Base-by-base conservation (phyloP, 2,797 vertebrate genomes). In the Cuculus canorus region DNA sequence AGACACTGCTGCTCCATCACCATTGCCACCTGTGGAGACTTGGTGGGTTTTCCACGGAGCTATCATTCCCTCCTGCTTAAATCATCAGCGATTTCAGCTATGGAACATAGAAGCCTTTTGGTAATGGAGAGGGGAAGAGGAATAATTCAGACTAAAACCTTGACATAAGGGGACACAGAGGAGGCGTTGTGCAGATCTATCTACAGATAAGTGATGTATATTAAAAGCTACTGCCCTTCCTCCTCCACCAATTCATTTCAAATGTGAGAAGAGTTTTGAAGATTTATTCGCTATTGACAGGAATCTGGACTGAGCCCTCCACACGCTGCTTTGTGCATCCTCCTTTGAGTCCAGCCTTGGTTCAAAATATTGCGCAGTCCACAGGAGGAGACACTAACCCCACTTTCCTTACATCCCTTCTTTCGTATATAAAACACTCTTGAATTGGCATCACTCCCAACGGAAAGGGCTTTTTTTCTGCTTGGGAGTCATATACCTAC, bases 161-260 rank as follows among this genome's bases (percentile, higher is more conserved):
- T 77, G 61, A 90, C n/a, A 65, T n/a, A 86, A 73, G 45, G 41
- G 77, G 63, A 92, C 5, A 17, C 13, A 68, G 65, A 81, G 25
- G 45, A 90, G 33, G 70, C 60, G 30, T n/a, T 71, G 56, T 56
- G 53, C 15, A 86, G 70, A 50, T 81, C 79, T 85, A n/a, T 18
- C 60, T 73, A 30, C 35, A 56, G 41, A 52, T 54, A 88, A 93
- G 39, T 54, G 47, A 86, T 68, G 15, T 50, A 35, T 48, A 79
- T 88, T 69, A 78, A 86, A 90, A 95, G 77, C 69, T 65, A 82
- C 37, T 59, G 80, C 35, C n/a, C 47, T 66, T 92, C 25, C 30
- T 84, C 60, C 37, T 24, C 39, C 54, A 82, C 47, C 39, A 93
- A 84, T 92, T 92, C 43, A 90, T 96, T 92, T 86, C 73, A 70